Conservation (phyloP, 2,888 invertebrate genomes). For the Harmothoe impar region DNA sequence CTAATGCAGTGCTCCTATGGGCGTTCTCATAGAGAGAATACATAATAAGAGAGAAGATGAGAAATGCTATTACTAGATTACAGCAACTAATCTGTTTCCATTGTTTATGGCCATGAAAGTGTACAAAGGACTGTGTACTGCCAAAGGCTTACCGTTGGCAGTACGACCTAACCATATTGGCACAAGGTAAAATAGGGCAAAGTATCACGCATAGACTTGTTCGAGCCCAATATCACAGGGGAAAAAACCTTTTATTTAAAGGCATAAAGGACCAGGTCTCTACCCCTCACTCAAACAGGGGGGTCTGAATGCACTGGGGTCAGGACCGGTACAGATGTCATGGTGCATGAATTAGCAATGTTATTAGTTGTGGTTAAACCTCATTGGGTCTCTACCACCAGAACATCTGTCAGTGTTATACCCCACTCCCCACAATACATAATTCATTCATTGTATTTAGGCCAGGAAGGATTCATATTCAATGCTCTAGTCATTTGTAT, state of each 20-base stretch:
- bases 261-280: too few relatives aligned
- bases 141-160: neutral
- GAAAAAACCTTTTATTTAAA: too few relatives aligned
- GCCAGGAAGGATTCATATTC: too few relatives aligned
- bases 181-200: neutral
- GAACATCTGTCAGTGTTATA: neutral
- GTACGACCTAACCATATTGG: neutral
- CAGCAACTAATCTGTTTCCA: too few relatives aligned
- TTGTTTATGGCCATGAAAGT: too few relatives aligned
- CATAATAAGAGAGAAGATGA: too few relatives aligned
- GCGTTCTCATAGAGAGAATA: too few relatives aligned
- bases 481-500: too few relatives aligned
- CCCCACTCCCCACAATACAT: neutral
- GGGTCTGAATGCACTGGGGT: neutral
- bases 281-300: neutral
- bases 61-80: too few relatives aligned
- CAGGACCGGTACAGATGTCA: neutral
- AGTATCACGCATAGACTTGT: neutral
- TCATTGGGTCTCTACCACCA: neutral
- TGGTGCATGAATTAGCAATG: constrained; percentile 8
- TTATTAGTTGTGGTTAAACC: neutral
- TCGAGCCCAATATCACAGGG: too few relatives aligned
- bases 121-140: neutral
- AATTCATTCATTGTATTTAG: too few relatives aligned
- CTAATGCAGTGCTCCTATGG: too few relatives aligned